Evolutionary conservation across 2,113 vertebrate species (phyloP).

Genomic region (Mesoclemmys tuberculata): DNA sequence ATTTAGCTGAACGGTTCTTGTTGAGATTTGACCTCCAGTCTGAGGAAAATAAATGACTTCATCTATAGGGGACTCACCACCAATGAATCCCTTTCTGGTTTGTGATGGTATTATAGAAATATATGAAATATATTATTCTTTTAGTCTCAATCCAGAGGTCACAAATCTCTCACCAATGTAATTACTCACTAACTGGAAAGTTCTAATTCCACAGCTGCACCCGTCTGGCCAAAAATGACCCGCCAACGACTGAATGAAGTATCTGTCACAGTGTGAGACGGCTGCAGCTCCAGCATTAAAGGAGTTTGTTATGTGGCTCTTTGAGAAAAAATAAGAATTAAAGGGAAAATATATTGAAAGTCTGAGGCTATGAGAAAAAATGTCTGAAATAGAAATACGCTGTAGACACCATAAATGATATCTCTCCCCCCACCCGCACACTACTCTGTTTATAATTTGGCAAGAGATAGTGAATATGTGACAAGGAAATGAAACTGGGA

Average conservation of each 20-base stretch:
- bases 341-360: not conserved
- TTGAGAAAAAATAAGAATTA: constrained; percentile 7
- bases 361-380: not conserved
- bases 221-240: not conserved
- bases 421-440: accelerated
- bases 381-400: not conserved
- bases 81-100: constrained; percentile 6
- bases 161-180: not conserved
- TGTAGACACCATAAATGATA: not conserved
- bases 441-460: not conserved
- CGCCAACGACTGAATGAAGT: constrained; percentile 26
- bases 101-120: constrained; percentile 9
- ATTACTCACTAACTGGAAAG: constrained; percentile 1
- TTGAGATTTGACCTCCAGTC: not conserved
- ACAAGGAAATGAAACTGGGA: not conserved
- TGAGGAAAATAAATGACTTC: not conserved
- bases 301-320: not conserved
- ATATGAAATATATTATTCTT: not conserved
- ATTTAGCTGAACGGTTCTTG: not conserved
- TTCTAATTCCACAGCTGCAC: constrained; percentile 33
- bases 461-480: not conserved
- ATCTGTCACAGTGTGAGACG: constrained; percentile 16
- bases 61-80: not conserved
- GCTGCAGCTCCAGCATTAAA: not conserved
- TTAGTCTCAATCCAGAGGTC: not conserved